A percentile compares a stretch with the other conserved stretches of the same genome.
These are phyloP conservation scores for Dasyurus viverrinus DNA, from an alignment of 2,113 vertebrate genomes.

Conservation along the genomic window DNA sequence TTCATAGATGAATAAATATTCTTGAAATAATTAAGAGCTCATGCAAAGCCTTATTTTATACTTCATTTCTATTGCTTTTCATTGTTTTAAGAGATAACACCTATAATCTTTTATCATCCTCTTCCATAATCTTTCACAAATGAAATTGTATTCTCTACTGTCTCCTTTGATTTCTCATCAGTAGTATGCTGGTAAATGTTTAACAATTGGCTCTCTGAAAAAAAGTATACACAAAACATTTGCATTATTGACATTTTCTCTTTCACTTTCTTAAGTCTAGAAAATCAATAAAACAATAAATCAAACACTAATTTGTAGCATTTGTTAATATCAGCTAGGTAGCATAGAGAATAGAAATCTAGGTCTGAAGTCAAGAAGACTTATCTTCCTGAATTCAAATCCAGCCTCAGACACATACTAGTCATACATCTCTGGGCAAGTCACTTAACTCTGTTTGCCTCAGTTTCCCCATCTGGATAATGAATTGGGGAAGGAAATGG, in stretches of 20 bases:
- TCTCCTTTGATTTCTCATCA: neutral
- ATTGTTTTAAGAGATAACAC: neutral
- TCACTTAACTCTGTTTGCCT: neutral
- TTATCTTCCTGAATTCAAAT: neutral
- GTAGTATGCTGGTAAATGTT: neutral
- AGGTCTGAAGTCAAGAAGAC: neutral
- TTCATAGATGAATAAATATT: neutral
- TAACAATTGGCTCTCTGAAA: neutral
- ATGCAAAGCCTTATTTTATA: neutral
- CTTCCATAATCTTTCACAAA: neutral
- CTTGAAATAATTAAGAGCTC: neutral
- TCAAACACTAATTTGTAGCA: neutral
- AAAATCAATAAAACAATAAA: neutral
- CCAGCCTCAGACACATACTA: neutral
- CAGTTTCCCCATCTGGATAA: neutral
- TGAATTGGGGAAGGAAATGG: neutral
- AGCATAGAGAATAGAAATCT: neutral
- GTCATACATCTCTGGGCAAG: neutral
- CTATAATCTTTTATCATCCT: neutral
- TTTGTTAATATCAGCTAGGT: neutral
- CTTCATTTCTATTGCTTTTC: neutral
- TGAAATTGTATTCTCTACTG: neutral
- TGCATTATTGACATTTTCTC: neutral
- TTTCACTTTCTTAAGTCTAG: neutral
- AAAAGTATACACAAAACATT: neutral